These are phyloP conservation scores for Zaprionus tsacasi DNA, from an alignment of 1,140 invertebrate species.

Conservation along the genomic window DNA sequence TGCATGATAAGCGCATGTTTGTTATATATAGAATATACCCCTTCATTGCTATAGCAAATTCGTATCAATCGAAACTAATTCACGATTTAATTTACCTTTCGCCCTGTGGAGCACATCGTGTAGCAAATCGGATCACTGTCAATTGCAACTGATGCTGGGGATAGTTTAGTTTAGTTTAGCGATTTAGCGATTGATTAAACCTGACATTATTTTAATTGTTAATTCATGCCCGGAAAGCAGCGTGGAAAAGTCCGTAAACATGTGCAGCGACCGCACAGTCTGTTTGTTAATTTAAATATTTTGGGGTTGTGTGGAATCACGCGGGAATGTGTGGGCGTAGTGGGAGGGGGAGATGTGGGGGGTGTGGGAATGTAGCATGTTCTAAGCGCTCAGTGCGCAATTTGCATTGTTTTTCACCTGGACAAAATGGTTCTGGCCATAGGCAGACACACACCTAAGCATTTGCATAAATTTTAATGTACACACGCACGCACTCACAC, in stretches of 20 bases:
- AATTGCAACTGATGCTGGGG: neutral
- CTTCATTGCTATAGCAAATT: too few relatives aligned
- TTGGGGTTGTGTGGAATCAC: constrained; percentile 10
- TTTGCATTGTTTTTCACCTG: constrained; percentile 48
- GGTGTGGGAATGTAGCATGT: neutral
- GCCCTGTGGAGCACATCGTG: neutral
- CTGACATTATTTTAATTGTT: constrained; percentile 24
- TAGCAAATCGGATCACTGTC: constrained; percentile 1
- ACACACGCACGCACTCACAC: constrained; percentile 8
- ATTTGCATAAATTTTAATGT: constrained; percentile 53
- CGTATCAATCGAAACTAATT: too few relatives aligned
- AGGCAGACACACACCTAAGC: constrained; percentile 13
- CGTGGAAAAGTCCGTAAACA: constrained; percentile 4
- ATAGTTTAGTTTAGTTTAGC: constrained; percentile 9
- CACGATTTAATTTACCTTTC: neutral
- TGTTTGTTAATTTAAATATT: constrained; percentile 35
- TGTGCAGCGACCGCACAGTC: constrained; percentile 15
- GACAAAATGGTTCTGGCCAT: constrained; percentile 25
- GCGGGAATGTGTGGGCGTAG: neutral
- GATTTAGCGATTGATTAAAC: constrained; percentile 20
- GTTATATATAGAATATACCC: neutral
- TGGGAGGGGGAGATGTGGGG: neutral
- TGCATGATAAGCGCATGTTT: too few relatives aligned
- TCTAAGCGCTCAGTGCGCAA: constrained; percentile 21
- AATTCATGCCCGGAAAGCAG: constrained; percentile 13